Evolutionary conservation across 2,888 invertebrate genomes (phyloP), one percentile per base, ranked within the genome.

Genomic region (Calameuta idolon): DNA sequence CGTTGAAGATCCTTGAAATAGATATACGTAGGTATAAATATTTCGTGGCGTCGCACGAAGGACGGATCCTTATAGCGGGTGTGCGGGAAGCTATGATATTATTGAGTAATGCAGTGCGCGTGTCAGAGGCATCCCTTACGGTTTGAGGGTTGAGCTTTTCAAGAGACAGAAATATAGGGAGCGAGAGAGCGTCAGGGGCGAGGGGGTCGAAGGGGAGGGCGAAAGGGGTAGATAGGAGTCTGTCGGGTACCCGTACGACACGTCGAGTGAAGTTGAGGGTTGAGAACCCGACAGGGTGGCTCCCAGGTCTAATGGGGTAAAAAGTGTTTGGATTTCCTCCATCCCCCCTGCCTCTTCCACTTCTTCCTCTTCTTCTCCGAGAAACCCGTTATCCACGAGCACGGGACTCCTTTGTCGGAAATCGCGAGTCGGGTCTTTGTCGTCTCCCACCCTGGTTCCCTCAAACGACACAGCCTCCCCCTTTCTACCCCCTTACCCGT

Each of bases 61-160:
- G 80, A 75, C 77, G 81, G 77, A 81, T 78, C 75, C 74, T 35
- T 40, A 76, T 75, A 76, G 76, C 69, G 23, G 1, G 40, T 5
- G 40, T 15, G 15, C 40, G 15, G 79, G 79, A 78, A 69, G 80
- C 79, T 77, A 74, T 78, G 81, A 80, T 81, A 80, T 81, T 82
- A 85, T 81, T 82, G 85, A 81, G 79, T 83, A 83, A 82, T 82
- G 83, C 83, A 80, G 83, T 81, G 80, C 81, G 81, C 83, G 82
- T 82, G 83, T 82, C 81, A 79, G 79, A 76, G 79, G 80, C 84
- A 81, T 81, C 78, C 80, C 80, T 78, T 80, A 79, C 76, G 81
- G 80, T 82, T 77, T 79, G 78, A 82, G 79, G 76, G 40, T 79
- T 79, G 73, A 37, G 69, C 69, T 76, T 69, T 79, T 80, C 81